Percentiles rank a stretch among this genome's conserved stretches.
Conservation (phyloP, 2,113 vertebrate species). For the Terrapene triunguis region DNA sequence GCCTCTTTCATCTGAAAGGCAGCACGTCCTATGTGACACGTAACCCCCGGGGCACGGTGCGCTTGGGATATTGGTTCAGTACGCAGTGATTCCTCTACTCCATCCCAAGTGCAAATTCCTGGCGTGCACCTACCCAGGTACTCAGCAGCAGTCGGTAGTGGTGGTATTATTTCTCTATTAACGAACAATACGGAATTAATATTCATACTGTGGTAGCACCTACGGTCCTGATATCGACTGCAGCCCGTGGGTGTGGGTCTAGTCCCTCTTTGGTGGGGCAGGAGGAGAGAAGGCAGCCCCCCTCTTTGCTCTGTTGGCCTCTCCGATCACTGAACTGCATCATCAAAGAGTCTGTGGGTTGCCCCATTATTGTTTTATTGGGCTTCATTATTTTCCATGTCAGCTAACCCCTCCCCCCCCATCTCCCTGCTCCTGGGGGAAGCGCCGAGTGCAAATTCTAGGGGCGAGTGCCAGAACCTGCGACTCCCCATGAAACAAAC, state of each 20-base stretch:
- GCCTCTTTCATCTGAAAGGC: too few species aligned
- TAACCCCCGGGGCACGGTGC: too few species aligned
- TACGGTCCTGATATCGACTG: not conserved
- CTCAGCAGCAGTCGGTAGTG: not conserved
- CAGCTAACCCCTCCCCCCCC: not conserved
- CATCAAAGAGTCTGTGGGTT: not conserved
- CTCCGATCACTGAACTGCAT: not conserved
- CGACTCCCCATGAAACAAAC: not conserved
- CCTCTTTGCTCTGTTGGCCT: not conserved
- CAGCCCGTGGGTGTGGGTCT: not conserved
- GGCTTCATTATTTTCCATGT: not conserved
- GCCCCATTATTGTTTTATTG: not conserved
- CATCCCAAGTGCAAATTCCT: too few species aligned
- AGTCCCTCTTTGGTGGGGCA: not conserved
- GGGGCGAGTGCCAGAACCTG: not conserved
- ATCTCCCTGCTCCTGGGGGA: not conserved
- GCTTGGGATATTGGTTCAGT: too few species aligned
- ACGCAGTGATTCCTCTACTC: too few species aligned
- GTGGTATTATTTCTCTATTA: not conserved
- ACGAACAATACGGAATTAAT: not conserved
- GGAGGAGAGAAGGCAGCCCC: not conserved
- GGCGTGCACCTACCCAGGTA: not conserved
- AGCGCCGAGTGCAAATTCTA: rapidly evolving
- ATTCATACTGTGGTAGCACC: not conserved
- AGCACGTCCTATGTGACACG: too few species aligned